phyloP scores from a whole-genome alignment of 2,797 vertebrate genomes.

The Crocodylus rhombifer region DNA sequence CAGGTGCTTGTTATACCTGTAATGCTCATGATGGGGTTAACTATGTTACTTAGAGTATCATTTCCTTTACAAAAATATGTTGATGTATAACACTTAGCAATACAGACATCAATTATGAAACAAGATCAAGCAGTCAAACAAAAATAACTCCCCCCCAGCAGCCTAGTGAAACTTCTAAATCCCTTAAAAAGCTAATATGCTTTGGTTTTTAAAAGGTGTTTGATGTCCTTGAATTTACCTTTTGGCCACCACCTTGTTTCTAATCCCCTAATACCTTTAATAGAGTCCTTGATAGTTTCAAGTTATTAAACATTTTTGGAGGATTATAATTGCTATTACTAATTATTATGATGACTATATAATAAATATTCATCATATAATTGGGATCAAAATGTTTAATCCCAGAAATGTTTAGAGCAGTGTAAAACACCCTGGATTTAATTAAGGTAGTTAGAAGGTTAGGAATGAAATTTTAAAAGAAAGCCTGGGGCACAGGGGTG shows the following conservation, averaged over 20 bases:
- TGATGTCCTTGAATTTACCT: slow-evolving; percentile 13
- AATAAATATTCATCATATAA: slow-evolving; percentile 30
- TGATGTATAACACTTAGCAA: not conserved
- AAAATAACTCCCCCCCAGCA: not conserved
- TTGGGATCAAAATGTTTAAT: not conserved
- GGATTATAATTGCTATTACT: slow-evolving; percentile 11
- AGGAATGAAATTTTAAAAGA: not conserved
- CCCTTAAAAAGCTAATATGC: not conserved
- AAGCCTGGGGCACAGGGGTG: not conserved
- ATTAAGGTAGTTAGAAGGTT: not conserved
- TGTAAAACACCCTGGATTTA: slow-evolving; percentile 26
- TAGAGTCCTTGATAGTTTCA: not conserved
- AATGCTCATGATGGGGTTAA: not conserved
- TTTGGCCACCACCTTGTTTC: not conserved
- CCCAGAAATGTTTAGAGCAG: not conserved
- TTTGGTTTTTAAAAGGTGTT: not conserved
- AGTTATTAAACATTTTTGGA: not conserved
- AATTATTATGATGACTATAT: slow-evolving; percentile 7
- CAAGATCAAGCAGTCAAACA: not conserved
- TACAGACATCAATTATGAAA: not conserved
- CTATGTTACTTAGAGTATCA: not conserved
- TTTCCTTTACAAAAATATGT: not conserved
- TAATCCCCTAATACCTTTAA: not conserved
- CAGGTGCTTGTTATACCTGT: too few species aligned
- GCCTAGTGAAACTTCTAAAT: not conserved